phyloP scores from a whole-genome alignment of 2,797 vertebrate genomes.

The Erethizon dorsatum region DNA sequence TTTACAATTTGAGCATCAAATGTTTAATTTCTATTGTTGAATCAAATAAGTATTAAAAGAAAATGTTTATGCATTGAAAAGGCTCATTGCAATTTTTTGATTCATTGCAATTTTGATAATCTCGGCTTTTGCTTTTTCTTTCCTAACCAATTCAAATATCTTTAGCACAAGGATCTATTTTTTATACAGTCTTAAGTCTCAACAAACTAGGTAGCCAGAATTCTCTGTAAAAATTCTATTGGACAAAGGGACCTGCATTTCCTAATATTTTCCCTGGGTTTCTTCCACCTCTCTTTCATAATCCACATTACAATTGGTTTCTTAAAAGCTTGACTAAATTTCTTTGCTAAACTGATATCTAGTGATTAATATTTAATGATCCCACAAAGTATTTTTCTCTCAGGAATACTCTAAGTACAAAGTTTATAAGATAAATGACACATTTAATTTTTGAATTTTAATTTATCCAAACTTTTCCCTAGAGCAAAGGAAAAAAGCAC shows the following conservation, averaged over 20 bases:
- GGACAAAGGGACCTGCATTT: slow-evolving; percentile 78
- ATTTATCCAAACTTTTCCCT: slow-evolving; percentile 65
- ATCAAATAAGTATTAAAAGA: slow-evolving; percentile 58
- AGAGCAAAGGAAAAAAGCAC: slow-evolving; percentile 67
- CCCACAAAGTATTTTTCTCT: slow-evolving; percentile 81
- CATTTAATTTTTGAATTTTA: slow-evolving; percentile 75
- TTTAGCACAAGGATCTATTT: slow-evolving; percentile 74
- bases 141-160: slow-evolving; percentile 67
- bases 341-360: slow-evolving; percentile 79
- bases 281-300: slow-evolving; percentile 82
- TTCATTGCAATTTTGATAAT: slow-evolving; percentile 64
- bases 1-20: slow-evolving; percentile 45
- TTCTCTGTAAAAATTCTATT: slow-evolving; percentile 76
- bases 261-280: slow-evolving; percentile 84
- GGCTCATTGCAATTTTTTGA: not conserved
- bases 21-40: slow-evolving; percentile 25
- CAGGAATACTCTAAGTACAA: slow-evolving; percentile 76
- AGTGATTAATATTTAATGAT: slow-evolving; percentile 84
- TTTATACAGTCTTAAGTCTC: slow-evolving; percentile 76
- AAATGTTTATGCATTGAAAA: slow-evolving; percentile 57
- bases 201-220: slow-evolving; percentile 78
- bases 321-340: slow-evolving; percentile 79
- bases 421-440: slow-evolving; percentile 75
- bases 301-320: slow-evolving; percentile 80
- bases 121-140: slow-evolving; percentile 56